Base-by-base conservation (phyloP, 1,140 invertebrate genomes). In the Dendroctonus valens region DNA sequence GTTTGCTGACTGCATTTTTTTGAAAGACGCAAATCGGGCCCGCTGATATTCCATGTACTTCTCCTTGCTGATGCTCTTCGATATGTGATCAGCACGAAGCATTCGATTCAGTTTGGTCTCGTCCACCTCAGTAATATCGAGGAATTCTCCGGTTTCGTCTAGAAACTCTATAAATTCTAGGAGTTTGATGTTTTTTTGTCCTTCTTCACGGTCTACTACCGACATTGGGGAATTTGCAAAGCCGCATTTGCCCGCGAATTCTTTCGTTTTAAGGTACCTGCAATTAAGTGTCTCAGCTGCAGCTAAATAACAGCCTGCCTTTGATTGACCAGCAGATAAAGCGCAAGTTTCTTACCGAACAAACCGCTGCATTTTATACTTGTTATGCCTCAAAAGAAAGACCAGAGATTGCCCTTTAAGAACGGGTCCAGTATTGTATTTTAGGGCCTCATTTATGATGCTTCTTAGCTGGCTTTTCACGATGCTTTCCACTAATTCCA, bases 401-500 rank as follows among this genome's bases (percentile, higher is more conserved):
- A 90, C 79, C 37, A 90, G 81, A 69, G 89, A 87, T 67, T 79
- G 78, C 49, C 82, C 81, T 7, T 77, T 74, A 46, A 84, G 76
- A 5, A 69, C 72, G 58, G 84, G 82, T 3, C 77, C 74, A 14
- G 76, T 75, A 3, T 83, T 80, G 59, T 83, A 76, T 64, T 85
- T 84, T 26, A 75, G 68, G 37, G 85, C 84, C 77, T 85, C 83
- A 70, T 83, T 80, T 11, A 88, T 67, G 73, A 86, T 84, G 41
- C 76, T 75, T 60, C 79, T 76, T 58, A 89, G 77, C 74, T 89
- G 87, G 68, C 85, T 83, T 60, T 86, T 78, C 7, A 87, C 84
- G 66, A 89, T 85, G 57, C 81, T 84, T 78, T 89, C 87, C 0
- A 89, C 84, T 41, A 89, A 72, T n/a, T 82, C 76, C 3, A 88